Conservation (phyloP, 2,113 vertebrate genomes). For the Mobula hypostoma region DNA sequence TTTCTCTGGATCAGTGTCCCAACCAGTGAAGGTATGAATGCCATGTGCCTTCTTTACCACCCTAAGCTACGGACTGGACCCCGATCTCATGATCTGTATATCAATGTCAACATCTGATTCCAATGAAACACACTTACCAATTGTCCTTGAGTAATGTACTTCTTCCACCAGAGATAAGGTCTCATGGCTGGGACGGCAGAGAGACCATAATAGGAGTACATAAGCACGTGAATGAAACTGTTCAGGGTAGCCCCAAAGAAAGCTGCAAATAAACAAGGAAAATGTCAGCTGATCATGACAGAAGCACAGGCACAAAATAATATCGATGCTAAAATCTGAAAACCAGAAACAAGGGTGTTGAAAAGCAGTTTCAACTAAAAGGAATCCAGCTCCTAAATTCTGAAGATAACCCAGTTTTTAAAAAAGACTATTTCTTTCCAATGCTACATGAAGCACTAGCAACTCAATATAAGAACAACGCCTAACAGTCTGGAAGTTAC, state of each 20-base stretch:
- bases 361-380: background rate
- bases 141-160: constrained; percentile 94
- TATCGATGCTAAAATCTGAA: background rate
- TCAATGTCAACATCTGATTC: too few relatives aligned
- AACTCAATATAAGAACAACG: background rate
- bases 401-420: background rate
- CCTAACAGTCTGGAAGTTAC: background rate
- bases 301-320: constrained; percentile 17
- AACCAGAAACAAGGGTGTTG: constrained; percentile 3
- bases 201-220: constrained; percentile 95
- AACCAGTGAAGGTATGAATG: too few relatives aligned
- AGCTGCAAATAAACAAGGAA: constrained; percentile 58
- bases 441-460: background rate
- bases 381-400: background rate
- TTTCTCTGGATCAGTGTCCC: too few relatives aligned
- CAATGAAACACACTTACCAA: constrained; percentile 66
- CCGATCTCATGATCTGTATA: too few relatives aligned
- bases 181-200: constrained; percentile 81
- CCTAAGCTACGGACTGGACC: too few relatives aligned
- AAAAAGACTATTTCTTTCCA: background rate
- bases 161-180: constrained; percentile 98
- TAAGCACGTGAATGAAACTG: constrained; percentile 92
- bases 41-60: too few relatives aligned
- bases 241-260: constrained; percentile 89
- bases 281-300: constrained; percentile 38